Base-by-base conservation (phyloP, 2,113 vertebrate genomes). In the Lota lota region DNA sequence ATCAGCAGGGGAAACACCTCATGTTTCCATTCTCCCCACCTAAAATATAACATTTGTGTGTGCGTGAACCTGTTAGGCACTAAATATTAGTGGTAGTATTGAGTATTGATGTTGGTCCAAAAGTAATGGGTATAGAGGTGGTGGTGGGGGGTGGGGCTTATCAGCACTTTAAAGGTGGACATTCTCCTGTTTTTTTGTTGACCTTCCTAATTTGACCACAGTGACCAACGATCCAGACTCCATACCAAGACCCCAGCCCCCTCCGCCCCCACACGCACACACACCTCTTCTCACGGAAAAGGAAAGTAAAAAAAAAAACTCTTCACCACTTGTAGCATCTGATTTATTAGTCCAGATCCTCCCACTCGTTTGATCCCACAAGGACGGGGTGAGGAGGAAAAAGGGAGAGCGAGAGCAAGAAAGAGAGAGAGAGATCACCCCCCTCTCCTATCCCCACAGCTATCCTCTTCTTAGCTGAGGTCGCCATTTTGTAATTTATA, bases 401-500 rank as follows among this genome's bases (percentile, higher is more conserved):
- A 33, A 33, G 7, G 28, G 4, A 33, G 28, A 33, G 28, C 4
- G 40, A 47, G 40, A 47, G 40, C 8, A 8, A 47, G 40, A 47
- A 8, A 47, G 40, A 47, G 40, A 47, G 40, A 47, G 40, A 47
- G 40, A 47, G 40, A 47, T 10, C 40, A 47, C 79, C 80, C 85
- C 84, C 80, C 75, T 66, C 76, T 40, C 68, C 61, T 79, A 74
- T 82, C 76, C 66, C 70, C 64, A 70, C 81, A 67, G 81, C n/a
- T 68, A 78, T 83, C 66, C 70, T 20, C 58, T 21, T 60, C n/a
- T 83, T 73, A 82, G 80, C 81, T 84, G 79, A 76, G 73, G 81
- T 85, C 69, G 84, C 78, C 77, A 81, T 85, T 81, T 82, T 77
- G 79, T 85, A 78, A 88, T 89, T 87, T 88, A 90, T 82, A 67